Evolutionary conservation across 2,113 vertebrate genomes (phyloP).

Genomic region (Agelaius tricolor): DNA sequence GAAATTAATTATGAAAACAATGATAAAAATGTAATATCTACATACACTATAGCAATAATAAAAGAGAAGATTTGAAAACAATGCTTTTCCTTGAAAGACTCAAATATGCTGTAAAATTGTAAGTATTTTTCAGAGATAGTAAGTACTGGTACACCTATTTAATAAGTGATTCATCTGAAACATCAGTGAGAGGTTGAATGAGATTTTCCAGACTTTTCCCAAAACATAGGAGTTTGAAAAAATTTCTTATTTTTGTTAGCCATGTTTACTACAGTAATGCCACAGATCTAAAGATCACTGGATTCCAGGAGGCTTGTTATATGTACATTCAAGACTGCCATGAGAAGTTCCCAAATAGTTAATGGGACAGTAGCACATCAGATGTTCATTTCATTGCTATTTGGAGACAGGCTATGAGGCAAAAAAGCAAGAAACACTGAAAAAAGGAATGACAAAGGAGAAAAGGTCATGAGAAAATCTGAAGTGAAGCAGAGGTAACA

Average conservation of each 20-base stretch:
- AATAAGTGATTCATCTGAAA: neutral
- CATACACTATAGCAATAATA: neutral
- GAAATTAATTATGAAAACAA: neutral
- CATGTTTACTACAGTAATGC: neutral
- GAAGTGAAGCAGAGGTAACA: neutral
- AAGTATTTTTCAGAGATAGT: neutral
- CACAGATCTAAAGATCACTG: neutral
- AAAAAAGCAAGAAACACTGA: neutral
- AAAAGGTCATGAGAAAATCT: neutral
- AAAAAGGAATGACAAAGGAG: neutral
- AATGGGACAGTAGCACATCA: neutral
- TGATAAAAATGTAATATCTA: neutral
- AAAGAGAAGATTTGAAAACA: neutral
- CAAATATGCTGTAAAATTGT: neutral
- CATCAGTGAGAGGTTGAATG: neutral
- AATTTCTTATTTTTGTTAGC: neutral
- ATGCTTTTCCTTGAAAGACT: neutral
- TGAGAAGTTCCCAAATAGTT: neutral
- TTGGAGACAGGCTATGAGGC: neutral
- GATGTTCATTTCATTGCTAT: neutral
- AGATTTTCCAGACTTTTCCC: neutral
- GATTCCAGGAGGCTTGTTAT: neutral
- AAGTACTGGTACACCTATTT: neutral
- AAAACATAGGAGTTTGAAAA: neutral
- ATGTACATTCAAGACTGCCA: neutral